Evolutionary conservation across 2,113 vertebrate genomes (phyloP).

Genomic region (Carollia perspicillata): DNA sequence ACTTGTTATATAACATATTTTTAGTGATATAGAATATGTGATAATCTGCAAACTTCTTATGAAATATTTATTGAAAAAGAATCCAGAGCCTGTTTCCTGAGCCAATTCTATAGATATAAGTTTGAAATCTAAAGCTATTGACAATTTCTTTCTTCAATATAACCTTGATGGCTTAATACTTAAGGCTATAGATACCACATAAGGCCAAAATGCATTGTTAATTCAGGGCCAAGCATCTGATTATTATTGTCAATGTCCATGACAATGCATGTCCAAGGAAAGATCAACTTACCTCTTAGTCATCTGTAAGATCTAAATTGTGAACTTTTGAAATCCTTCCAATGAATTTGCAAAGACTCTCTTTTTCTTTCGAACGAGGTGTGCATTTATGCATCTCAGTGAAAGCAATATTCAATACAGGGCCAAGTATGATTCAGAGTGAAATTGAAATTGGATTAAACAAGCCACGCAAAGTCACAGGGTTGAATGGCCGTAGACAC

Average conservation of each 20-base stretch:
- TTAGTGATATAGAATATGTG: neutral
- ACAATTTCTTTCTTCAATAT: neutral
- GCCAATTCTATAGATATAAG: neutral
- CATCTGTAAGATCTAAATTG: conserved; percentile 24
- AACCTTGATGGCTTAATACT: neutral
- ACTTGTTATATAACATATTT: neutral
- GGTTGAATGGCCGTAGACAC: conserved; percentile 5
- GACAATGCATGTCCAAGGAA: neutral
- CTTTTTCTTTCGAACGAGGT: conserved; percentile 1
- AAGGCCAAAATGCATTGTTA: neutral
- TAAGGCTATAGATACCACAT: neutral
- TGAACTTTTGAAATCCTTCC: conserved; percentile 28
- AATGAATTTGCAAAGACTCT: neutral
- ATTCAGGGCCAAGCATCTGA: neutral
- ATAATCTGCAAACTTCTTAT: neutral
- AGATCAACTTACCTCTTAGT: conserved; percentile 14
- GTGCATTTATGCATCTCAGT: conserved; percentile 15
- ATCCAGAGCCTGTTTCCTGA: neutral
- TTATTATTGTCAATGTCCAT: neutral
- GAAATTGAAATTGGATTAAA: conserved; percentile 62
- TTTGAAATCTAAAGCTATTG: neutral
- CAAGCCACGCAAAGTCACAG: neutral
- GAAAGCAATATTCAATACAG: neutral
- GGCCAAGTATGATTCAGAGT: conserved; percentile 62
- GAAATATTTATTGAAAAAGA: neutral